Conservation (phyloP, 30 jellyfish, hydroid and myxozoan genomes). For the Calvadosia cruxmelitensis region DNA sequence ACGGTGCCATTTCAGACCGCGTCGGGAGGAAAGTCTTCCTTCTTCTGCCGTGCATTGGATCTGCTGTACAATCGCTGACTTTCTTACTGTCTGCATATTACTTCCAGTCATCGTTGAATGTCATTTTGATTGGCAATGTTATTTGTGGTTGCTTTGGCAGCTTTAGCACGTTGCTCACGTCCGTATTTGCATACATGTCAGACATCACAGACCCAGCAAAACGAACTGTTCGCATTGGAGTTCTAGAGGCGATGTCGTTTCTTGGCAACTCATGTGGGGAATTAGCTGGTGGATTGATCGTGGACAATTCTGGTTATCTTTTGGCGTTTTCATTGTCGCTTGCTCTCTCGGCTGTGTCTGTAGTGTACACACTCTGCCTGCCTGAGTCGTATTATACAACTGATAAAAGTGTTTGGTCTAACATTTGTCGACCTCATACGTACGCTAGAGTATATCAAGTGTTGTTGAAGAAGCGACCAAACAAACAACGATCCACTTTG, state of each 20-base stretch:
- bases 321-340: constrained; percentile 30
- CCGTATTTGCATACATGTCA: constrained; percentile 70
- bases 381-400: constrained; percentile 37
- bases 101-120: constrained; percentile 24
- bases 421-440: constrained; percentile 1
- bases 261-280: constrained; percentile 55
- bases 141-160: constrained; percentile 68
- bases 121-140: constrained; percentile 37
- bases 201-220: constrained; percentile 41
- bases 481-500: constrained; percentile 13
- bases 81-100: constrained; percentile 36
- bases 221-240: constrained; percentile 59
- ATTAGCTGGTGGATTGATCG: constrained; percentile 59
- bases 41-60: constrained; percentile 68
- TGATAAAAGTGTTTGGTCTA: constrained; percentile 7
- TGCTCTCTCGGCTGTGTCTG: constrained; percentile 21
- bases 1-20: constrained; percentile 73
- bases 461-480: constrained; percentile 20
- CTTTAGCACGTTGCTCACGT: constrained; percentile 54
- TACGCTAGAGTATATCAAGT: constrained; percentile 14
- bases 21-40: constrained; percentile 69
- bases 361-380: constrained; percentile 11
- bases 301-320: constrained; percentile 46
- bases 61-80: constrained; percentile 15
- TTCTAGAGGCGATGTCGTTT: constrained; percentile 62